A percentile compares a stretch with the other conserved stretches of the same genome.
These are phyloP conservation scores for Eupithecia exiguata DNA, from an alignment of 2,888 invertebrate species.

Conservation along the genomic window DNA sequence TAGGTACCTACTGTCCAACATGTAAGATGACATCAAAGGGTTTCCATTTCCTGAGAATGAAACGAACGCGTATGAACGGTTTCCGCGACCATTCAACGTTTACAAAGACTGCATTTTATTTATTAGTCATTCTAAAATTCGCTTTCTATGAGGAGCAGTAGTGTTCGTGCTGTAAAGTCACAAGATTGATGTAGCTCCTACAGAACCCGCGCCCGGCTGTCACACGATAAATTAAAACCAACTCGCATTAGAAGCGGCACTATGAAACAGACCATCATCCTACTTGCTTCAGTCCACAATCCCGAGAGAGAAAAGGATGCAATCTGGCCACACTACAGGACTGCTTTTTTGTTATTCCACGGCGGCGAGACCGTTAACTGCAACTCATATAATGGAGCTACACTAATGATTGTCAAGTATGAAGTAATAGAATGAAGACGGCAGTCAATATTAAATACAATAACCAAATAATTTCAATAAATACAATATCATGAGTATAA, in stretches of 20 bases:
- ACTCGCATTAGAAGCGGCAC: constrained; percentile 73
- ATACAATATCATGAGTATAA: background rate
- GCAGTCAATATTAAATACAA: background rate
- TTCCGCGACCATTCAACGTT: constrained; percentile 1
- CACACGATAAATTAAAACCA: constrained; percentile 80
- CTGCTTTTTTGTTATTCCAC: constrained; percentile 78
- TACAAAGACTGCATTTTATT: constrained; percentile 44
- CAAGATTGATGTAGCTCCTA: constrained; percentile 78
- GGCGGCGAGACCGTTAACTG: constrained; percentile 74
- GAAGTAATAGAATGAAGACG: constrained; percentile 4
- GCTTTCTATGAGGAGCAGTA: constrained; percentile 54
- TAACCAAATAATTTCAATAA: background rate
- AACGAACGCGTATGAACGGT: background rate
- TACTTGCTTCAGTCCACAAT: constrained; percentile 61
- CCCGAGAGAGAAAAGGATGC: constrained; percentile 68
- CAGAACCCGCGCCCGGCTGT: constrained; percentile 73
- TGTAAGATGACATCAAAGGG: constrained; percentile 6
- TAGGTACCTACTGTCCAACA: background rate
- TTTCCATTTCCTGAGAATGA: constrained; percentile 4
- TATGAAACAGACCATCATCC: constrained; percentile 70
- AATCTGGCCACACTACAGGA: constrained; percentile 65
- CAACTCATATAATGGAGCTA: constrained; percentile 73
- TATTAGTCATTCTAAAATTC: constrained; percentile 55
- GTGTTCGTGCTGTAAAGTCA: constrained; percentile 39
- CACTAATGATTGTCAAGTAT: constrained; percentile 47